Conservation (phyloP, 1,140 invertebrate genomes). For the Heliconius melpomene region DNA sequence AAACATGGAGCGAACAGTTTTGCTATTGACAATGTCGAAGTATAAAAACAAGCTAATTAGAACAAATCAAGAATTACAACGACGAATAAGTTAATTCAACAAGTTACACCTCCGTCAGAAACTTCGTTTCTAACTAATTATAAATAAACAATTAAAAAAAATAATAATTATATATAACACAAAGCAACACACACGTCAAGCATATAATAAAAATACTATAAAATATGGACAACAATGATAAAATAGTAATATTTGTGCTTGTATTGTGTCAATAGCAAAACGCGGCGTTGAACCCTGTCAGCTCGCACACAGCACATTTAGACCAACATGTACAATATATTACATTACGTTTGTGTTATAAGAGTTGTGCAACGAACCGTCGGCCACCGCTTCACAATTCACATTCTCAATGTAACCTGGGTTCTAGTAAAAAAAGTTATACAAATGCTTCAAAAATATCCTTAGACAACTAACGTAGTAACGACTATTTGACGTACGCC, state of each 20-base stretch:
- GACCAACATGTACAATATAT: slow-evolving; percentile 81
- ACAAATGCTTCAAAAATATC: slow-evolving; percentile 81
- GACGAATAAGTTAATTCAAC: slow-evolving; percentile 79
- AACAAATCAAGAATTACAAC: slow-evolving; percentile 71
- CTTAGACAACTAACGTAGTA: slow-evolving; percentile 79
- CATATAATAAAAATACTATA: slow-evolving; percentile 68
- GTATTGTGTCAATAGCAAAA: slow-evolving; percentile 78
- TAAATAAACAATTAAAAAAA: slow-evolving; percentile 70
- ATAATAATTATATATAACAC: slow-evolving; percentile 57
- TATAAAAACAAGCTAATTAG: slow-evolving; percentile 40
- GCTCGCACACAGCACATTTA: slow-evolving; percentile 79
- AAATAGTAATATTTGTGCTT: slow-evolving; percentile 63
- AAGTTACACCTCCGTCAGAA: slow-evolving; percentile 76
- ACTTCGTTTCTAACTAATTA: slow-evolving; percentile 76
- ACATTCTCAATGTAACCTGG: slow-evolving; percentile 66
- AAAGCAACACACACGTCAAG: slow-evolving; percentile 77
- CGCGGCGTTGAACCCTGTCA: slow-evolving; percentile 70
- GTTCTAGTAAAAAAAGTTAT: slow-evolving; percentile 81
- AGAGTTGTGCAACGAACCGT: slow-evolving; percentile 74
- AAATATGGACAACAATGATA: slow-evolving; percentile 74
- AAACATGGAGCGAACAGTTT: slow-evolving; percentile 73
- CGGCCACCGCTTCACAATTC: slow-evolving; percentile 74
- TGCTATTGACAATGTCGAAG: slow-evolving; percentile 75
- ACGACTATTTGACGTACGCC: slow-evolving; percentile 69
- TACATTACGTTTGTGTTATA: slow-evolving; percentile 71